phyloP scores from a whole-genome alignment of 2,888 invertebrate species.

The Heteromyza rotundicornis region DNA sequence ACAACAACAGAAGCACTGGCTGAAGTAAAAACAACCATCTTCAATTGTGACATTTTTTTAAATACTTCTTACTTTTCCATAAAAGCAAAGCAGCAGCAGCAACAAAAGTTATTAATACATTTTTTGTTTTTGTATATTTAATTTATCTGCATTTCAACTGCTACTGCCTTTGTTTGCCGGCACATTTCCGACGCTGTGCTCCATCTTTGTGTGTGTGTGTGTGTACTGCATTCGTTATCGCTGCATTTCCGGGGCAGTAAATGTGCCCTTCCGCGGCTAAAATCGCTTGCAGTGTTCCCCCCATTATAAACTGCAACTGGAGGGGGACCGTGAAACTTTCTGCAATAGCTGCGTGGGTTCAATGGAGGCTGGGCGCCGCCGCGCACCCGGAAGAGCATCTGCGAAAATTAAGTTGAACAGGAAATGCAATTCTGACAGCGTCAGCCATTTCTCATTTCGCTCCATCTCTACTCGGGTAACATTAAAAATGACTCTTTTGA shows the following conservation, averaged over 20 bases:
- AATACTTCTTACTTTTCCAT: not conserved
- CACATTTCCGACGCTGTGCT: not conserved
- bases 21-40: conserved; percentile 21
- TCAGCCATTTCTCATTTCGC: conserved; percentile 3
- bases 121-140: not conserved
- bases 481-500: not conserved
- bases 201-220: not conserved
- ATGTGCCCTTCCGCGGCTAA: conserved; percentile 6
- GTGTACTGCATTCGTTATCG: not conserved
- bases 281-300: no score
- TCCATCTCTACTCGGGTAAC: not conserved
- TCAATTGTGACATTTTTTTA: no score
- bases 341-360: not conserved
- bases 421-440: conserved; percentile 34
- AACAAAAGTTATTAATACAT: conserved; percentile 8
- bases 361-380: not conserved
- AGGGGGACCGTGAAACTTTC: not conserved
- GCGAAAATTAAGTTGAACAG: conserved; percentile 36
- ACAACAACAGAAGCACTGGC: conserved; percentile 17
- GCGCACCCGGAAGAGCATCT: not conserved
- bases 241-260: not conserved
- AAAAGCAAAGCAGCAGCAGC: not conserved
- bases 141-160: not conserved
- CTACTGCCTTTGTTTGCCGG: no score
- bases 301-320: not conserved